These are phyloP conservation scores for Zenarchopterus dispar DNA, from an alignment of 2,797 vertebrate genomes.

Conservation along the genomic window DNA sequence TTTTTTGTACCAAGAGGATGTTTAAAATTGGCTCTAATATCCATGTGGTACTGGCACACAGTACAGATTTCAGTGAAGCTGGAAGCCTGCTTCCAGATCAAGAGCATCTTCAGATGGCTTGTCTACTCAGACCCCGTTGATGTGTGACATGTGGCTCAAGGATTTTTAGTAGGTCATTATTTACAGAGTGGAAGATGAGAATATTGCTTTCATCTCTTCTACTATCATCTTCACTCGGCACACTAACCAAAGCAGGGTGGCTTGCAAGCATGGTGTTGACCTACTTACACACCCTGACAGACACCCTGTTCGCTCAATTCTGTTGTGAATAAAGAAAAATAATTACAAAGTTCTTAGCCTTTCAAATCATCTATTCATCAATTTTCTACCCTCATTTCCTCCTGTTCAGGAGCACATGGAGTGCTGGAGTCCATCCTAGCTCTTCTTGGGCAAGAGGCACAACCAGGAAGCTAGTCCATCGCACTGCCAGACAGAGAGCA, in stretches of 20 bases:
- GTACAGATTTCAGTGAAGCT: conserved; percentile 1
- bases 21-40: conserved; percentile 1
- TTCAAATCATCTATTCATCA: not conserved
- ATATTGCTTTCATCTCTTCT: conserved; percentile 76
- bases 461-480: too few relatives aligned
- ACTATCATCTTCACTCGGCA: conserved; percentile 73
- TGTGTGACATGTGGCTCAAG: conserved; percentile 59
- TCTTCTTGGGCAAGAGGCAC: too few relatives aligned
- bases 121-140: conserved; percentile 34
- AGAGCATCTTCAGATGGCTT: conserved; percentile 10
- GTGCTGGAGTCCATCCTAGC: too few relatives aligned
- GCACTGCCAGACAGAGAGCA: too few relatives aligned
- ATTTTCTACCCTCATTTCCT: too few relatives aligned
- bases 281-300: conserved; percentile 62
- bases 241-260: conserved; percentile 63
- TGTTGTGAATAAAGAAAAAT: conserved; percentile 73
- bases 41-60: not conserved
- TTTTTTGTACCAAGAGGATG: too few relatives aligned
- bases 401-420: too few relatives aligned
- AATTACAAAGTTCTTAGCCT: conserved; percentile 68
- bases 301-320: conserved; percentile 70
- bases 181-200: conserved; percentile 63
- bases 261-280: conserved; percentile 73
- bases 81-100: not conserved
- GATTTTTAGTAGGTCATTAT: conserved; percentile 70